These are phyloP conservation scores for Aphelenchoides fujianensis DNA, from an alignment of 1,140 invertebrate species.

Conservation along the genomic window DNA sequence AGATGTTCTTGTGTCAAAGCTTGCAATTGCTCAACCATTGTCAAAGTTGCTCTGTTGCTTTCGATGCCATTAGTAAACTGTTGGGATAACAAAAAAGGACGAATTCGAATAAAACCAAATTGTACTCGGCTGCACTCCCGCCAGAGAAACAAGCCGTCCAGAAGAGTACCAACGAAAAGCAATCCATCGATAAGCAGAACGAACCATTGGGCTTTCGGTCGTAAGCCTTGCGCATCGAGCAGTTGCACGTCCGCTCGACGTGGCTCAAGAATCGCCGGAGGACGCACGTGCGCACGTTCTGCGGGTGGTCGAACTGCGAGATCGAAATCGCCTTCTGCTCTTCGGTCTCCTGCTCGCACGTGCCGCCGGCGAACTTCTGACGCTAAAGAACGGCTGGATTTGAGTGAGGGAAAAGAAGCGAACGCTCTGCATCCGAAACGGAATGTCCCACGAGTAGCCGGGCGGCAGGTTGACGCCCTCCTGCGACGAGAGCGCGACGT, in stretches of 20 bases:
- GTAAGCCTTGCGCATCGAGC: slow-evolving; percentile 52
- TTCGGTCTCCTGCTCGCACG: slow-evolving; percentile 52
- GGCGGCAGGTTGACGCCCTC: slow-evolving; percentile 61
- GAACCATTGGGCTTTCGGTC: slow-evolving; percentile 38
- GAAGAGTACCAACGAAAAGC: no score
- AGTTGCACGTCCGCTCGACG: slow-evolving; percentile 51
- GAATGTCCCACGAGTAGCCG: slow-evolving; percentile 61
- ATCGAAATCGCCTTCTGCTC: slow-evolving; percentile 37
- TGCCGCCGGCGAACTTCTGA: slow-evolving; percentile 53
- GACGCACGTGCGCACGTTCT: slow-evolving; percentile 53
- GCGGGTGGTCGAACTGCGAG: slow-evolving; percentile 36
- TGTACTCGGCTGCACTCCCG: no score
- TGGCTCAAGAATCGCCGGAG: slow-evolving; percentile 51
- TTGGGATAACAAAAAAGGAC: no score
- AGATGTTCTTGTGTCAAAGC: no score
- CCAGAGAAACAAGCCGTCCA: no score
- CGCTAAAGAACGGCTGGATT: slow-evolving; percentile 38
- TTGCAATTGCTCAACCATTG: no score
- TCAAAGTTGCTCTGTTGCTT: no score
- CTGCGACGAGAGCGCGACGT: slow-evolving; percentile 47
- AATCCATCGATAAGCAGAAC: no score
- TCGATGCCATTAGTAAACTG: no score
- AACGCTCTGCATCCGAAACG: slow-evolving; percentile 60
- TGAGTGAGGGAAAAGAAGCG: slow-evolving; percentile 1
- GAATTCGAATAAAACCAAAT: no score